Base-by-base conservation (phyloP, 2,888 invertebrate species). In the Apamea sordens region DNA sequence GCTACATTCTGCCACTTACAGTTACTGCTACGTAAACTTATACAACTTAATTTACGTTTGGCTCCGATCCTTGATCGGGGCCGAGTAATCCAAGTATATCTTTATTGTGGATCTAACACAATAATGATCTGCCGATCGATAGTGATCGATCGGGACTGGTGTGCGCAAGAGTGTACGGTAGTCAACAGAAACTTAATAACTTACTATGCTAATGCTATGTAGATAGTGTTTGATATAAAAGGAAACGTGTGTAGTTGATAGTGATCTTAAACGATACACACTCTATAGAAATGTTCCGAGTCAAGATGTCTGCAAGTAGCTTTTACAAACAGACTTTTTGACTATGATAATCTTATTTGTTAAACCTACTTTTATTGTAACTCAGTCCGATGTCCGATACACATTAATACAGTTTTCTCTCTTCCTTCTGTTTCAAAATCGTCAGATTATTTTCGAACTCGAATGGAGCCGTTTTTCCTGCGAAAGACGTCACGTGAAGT, bases 41-140 rank as follows among this genome's bases (percentile, higher is more conserved):
- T 53, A 83, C 84, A 76, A 75, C 79, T 83, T 85, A 83, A 85
- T 85, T 73, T 72, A 64, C 75, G 77, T 65, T 59, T 59, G 36
- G 80, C 53, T 63, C 71, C n/a, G 71, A 75, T 81, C 63, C 77
- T 85, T 79, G 79, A 83, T 82, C 76, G 82, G 71, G 84, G 82
- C 80, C 80, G 72, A 73, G 64, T n/a, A 1, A 18, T 18, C 28
- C 28, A 63, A 63, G 18, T 76, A 41, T 85, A 90, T 90, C 90
- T 89, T 86, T 88, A 89, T 77, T 80, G 86, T 83, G 69, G 53
- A 90, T 92, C 92, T 88, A 84, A 82, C 78, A 83, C 83, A 82
- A 83, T 90, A 88, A 86, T 80, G 85, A 87, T 87, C 87, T 85
- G 73, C 71, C 59, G 69, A 32, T 83, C 47, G 67, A 78, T 65